These are phyloP conservation scores for Litoditis marina DNA, from an alignment of 2,888 invertebrate genomes.

Conservation along the genomic window DNA sequence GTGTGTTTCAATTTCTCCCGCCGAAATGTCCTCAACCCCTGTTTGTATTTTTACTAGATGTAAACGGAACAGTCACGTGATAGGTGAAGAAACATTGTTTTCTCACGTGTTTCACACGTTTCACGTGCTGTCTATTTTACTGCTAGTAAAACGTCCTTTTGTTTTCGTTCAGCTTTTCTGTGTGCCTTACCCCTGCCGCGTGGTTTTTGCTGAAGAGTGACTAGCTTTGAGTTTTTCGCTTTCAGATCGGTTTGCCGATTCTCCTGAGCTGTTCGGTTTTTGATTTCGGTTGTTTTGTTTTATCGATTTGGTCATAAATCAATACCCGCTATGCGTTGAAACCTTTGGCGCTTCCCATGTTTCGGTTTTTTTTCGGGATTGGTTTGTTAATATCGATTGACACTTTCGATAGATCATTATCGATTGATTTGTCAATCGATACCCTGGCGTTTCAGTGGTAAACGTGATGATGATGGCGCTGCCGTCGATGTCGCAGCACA, in stretches of 20 bases:
- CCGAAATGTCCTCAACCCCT: neutral
- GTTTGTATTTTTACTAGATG: neutral
- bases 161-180: slow-evolving; percentile 4
- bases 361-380: too few species aligned
- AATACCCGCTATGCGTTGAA: too few species aligned
- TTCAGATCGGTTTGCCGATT: too few species aligned
- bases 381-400: too few species aligned
- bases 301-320: too few species aligned
- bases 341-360: too few species aligned
- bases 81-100: neutral
- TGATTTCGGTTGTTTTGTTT: too few species aligned
- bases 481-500: slow-evolving; percentile 56
- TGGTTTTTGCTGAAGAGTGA: too few species aligned
- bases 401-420: neutral
- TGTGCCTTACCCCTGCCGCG: slow-evolving; percentile 9
- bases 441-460: slow-evolving; percentile 43
- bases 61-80: neutral
- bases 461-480: slow-evolving; percentile 61
- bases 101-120: neutral
- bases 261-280: too few species aligned
- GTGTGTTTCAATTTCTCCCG: neutral
- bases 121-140: too few species aligned
- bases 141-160: too few species aligned
- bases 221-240: too few species aligned
- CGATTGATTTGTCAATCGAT: slow-evolving; percentile 12